Conservation (phyloP, 1,140 invertebrate species). For the Ganaspis sp. region DNA sequence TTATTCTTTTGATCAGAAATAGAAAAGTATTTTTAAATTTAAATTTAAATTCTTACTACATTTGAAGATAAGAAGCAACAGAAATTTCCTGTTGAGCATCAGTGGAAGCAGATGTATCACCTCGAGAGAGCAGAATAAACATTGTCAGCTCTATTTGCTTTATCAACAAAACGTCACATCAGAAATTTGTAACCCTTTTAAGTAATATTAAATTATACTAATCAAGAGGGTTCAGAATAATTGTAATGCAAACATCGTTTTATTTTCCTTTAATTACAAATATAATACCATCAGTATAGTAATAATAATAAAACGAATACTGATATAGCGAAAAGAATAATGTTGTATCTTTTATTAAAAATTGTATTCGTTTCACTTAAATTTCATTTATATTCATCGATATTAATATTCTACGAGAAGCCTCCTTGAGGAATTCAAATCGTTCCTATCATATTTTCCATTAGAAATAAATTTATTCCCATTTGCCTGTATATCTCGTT, state of each 20-base stretch:
- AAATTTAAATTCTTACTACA: too few relatives aligned
- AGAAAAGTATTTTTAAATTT: too few relatives aligned
- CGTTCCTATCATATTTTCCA: neutral
- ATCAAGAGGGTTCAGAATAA: neutral
- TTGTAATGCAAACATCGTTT: neutral
- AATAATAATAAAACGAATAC: too few relatives aligned
- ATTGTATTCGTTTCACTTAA: too few relatives aligned
- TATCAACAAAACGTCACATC: neutral
- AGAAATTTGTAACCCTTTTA: too few relatives aligned
- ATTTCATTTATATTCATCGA: neutral
- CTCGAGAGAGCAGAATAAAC: neutral
- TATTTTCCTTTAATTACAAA: too few relatives aligned
- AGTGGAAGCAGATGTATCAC: neutral
- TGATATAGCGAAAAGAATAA: too few relatives aligned
- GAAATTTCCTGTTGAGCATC: neutral
- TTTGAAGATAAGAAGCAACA: neutral
- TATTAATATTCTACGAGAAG: neutral
- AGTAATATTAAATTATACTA: neutral
- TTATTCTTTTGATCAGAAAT: too few relatives aligned
- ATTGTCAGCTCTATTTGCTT: neutral
- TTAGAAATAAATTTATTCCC: constrained; percentile 2
- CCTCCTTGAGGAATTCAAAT: neutral
- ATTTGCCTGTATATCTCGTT: neutral
- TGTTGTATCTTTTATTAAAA: too few relatives aligned
- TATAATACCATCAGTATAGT: too few relatives aligned